Evolutionary conservation across 2,113 vertebrate genomes (phyloP), one percentile per base, ranked within the genome.

Genomic region (Ctenomys sociabilis): DNA sequence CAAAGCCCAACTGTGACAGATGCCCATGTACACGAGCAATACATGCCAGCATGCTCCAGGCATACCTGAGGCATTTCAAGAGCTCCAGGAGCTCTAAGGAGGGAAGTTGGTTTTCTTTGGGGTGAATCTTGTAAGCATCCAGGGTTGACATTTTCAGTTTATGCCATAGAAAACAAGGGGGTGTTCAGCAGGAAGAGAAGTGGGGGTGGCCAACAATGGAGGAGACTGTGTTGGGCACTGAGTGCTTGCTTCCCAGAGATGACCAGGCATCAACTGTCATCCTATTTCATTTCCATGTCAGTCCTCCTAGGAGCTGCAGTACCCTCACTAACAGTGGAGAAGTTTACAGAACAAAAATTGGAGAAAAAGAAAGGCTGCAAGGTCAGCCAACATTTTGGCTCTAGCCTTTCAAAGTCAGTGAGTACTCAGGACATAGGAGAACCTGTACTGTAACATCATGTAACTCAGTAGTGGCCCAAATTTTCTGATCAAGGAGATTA

Each of bases 21-120:
- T 40, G 37, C 9, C 19, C 0, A 1, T 0, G 0, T 5, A 9
- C 5, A 3, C 0, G 2, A 22, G 7, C 49, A 64, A 21, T 32
- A 8, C 3, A 0, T 6, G 59, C 78, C 66, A 3, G 8, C 1
- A 40, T 40, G 13, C 78, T 12, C 11, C 7, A 5, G 17, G 26
- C 52, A n/a, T 17, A 26, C 26, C 0, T 5, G 10, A 52, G 11
- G 26, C 30, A 7, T 30, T 28, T 7, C 30, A 45, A 80, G 52
- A 24, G 12, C 52, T 32, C 12, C 0, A 0, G 22, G 54, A 83
- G 35, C 8, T 30, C 4, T 68, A 90, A 89, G 37, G 54, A 43
- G 6, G 35, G 59, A 66, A 28, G 11, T 40, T 54, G 5, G 59
- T 35, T 82, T 40, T 92, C 57, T 45, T 43, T 14, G 22, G 45